A percentile compares a stretch with the other conserved stretches of the same genome.
Conservation (phyloP, 2,113 vertebrate species). For the Tinamus guttatus region DNA sequence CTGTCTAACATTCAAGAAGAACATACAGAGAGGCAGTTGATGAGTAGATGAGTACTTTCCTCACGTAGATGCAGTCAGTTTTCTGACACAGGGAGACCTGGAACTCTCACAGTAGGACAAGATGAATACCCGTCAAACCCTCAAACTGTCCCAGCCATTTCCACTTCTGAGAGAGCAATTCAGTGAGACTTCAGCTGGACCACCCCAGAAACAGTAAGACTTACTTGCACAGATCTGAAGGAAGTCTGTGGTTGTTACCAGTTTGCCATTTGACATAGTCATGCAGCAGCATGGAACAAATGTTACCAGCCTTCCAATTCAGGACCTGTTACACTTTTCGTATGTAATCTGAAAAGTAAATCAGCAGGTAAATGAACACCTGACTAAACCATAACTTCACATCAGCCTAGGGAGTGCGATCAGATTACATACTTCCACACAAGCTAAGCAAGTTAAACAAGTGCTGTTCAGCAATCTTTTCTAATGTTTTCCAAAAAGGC, state of each 20-base stretch:
- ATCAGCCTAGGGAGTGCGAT: background rate
- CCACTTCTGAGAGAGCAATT: fast-evolving
- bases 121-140: background rate
- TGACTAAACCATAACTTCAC: background rate
- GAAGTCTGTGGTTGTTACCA: fast-evolving
- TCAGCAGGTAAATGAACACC: background rate
- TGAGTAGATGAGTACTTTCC: background rate
- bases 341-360: background rate
- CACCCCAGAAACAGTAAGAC: background rate
- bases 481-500: background rate
- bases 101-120: background rate
- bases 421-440: background rate
- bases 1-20: background rate
- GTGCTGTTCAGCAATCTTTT: background rate
- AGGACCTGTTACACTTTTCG: fast-evolving
- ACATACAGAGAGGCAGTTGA: background rate
- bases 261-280: background rate
- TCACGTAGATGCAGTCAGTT: background rate
- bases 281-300: background rate
- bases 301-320: background rate
- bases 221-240: fast-evolving
- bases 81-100: background rate
- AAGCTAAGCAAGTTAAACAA: background rate
- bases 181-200: fast-evolving
- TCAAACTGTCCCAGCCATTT: background rate